These are phyloP conservation scores for Xenopus petersii DNA, from an alignment of 2,797 vertebrate species.

Conservation along the genomic window DNA sequence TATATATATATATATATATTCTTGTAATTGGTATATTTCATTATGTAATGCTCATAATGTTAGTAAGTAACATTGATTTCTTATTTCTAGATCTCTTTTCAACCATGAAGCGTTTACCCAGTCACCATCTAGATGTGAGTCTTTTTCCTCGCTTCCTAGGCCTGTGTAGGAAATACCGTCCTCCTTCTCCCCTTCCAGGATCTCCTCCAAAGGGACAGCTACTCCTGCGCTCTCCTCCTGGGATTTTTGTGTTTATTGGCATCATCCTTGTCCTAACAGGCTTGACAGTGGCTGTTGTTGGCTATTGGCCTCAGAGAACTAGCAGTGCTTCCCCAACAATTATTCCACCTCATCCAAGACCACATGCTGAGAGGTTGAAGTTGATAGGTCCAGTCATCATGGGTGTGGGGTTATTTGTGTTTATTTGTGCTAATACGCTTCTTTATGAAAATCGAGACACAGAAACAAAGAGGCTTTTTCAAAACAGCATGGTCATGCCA, in stretches of 20 bases:
- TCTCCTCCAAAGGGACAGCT: constrained; percentile 75
- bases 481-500: constrained; percentile 57
- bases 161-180: constrained; percentile 69
- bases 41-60: not conserved
- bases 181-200: constrained; percentile 53
- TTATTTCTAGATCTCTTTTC: not conserved
- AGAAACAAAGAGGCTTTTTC: constrained; percentile 83
- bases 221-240: constrained; percentile 85
- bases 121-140: constrained; percentile 32
- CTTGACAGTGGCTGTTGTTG: constrained; percentile 84
- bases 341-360: constrained; percentile 55
- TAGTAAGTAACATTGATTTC: not conserved
- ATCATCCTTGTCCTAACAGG: constrained; percentile 84
- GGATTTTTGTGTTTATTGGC: constrained; percentile 85
- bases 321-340: not conserved
- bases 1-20: too few species aligned
- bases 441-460: constrained; percentile 92
- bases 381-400: constrained; percentile 91
- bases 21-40: not conserved
- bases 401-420: constrained; percentile 95
- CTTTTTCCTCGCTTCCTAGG: constrained; percentile 55
- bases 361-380: constrained; percentile 84
- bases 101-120: constrained; percentile 62
- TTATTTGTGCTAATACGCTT: constrained; percentile 95
- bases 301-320: constrained; percentile 87